Percentiles rank a stretch among this genome's conserved stretches.
These are phyloP conservation scores for Babyrousa celebensis DNA, from an alignment of 2,797 vertebrate species.

Conservation along the genomic window DNA sequence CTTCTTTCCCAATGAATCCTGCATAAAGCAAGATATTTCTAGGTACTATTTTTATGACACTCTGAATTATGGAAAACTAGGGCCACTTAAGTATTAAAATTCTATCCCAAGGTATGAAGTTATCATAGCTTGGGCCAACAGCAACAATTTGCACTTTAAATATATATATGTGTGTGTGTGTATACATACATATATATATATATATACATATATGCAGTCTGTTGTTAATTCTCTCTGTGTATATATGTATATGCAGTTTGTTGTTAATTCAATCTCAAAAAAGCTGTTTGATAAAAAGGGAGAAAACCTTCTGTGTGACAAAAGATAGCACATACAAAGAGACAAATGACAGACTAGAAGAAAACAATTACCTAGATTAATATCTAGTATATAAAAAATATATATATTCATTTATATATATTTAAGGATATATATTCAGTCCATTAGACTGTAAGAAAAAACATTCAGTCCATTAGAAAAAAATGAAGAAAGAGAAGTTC, in stretches of 20 bases:
- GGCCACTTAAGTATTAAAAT: slow-evolving; percentile 37
- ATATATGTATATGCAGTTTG: not conserved
- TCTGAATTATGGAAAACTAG: slow-evolving; percentile 15
- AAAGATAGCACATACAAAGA: not conserved
- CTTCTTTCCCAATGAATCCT: not conserved
- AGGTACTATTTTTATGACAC: not conserved
- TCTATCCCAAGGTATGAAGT: slow-evolving; percentile 19
- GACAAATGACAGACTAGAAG: not conserved
- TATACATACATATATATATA: too few relatives aligned
- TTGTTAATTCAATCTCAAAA: not conserved
- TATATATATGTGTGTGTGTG: not conserved
- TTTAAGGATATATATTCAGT: not conserved
- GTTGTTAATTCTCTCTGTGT: not conserved
- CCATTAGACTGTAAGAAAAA: not conserved
- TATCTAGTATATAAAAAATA: not conserved
- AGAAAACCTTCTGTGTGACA: not conserved
- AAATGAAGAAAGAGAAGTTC: too few relatives aligned
- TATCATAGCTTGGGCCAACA: not conserved
- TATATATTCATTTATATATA: not conserved
- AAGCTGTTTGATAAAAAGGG: not conserved
- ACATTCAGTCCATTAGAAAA: too few relatives aligned
- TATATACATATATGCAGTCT: not conserved
- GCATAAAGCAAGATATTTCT: not conserved
- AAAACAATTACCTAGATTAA: not conserved
- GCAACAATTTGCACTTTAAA: slow-evolving; percentile 20